phyloP scores from a whole-genome alignment of 2,113 vertebrate species.

The Promerops cafer region DNA sequence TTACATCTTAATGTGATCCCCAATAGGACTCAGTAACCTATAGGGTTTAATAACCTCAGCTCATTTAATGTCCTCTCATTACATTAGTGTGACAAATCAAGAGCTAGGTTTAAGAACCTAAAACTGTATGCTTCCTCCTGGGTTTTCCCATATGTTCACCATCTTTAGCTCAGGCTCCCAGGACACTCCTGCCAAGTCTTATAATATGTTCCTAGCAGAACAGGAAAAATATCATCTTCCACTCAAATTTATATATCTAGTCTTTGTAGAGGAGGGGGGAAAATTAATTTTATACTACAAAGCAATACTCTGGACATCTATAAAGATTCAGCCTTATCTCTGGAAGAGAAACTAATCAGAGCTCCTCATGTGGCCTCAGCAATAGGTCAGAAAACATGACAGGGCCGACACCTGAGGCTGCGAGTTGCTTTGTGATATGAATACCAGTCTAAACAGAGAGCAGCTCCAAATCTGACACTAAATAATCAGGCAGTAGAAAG shows the following conservation, averaged over 20 bases:
- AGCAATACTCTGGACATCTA: neutral
- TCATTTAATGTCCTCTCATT: constrained; percentile 31
- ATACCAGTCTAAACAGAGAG: neutral
- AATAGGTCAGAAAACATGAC: accelerated
- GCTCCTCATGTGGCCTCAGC: neutral
- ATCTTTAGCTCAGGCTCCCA: constrained; percentile 10
- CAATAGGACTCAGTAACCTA: neutral
- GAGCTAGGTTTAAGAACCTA: neutral
- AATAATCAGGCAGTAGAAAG: neutral
- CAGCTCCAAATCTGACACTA: neutral
- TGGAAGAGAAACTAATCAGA: neutral
- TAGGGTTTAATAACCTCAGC: constrained; percentile 40
- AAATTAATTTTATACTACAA: neutral
- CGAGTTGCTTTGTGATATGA: neutral
- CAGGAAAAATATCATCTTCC: neutral
- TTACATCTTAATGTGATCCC: constrained; percentile 33
- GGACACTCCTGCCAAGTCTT: neutral
- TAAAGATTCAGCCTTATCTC: neutral
- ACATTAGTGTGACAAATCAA: neutral
- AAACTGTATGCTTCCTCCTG: neutral
- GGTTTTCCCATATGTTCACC: constrained; percentile 16
- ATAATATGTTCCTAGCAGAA: neutral
- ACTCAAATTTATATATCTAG: neutral
- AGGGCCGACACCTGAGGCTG: neutral
- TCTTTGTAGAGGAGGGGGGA: neutral